Evolutionary conservation across 2,888 invertebrate species (phyloP).

Genomic region (Synergus umbraculus): DNA sequence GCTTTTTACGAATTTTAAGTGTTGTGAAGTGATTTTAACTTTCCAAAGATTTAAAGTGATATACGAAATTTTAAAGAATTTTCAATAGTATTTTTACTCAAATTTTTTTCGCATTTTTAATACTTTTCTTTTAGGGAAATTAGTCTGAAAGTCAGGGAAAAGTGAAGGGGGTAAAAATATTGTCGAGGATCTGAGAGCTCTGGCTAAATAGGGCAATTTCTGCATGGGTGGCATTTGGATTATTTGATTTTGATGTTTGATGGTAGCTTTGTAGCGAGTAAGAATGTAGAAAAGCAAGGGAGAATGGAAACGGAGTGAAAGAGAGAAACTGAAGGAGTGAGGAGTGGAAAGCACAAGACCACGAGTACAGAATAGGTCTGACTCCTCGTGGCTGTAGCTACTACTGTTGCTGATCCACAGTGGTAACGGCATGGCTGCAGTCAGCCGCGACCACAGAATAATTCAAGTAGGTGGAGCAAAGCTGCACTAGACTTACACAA

Average conservation of each 20-base stretch:
- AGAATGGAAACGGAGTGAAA: not conserved
- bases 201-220: too few species aligned
- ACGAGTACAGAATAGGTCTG: not conserved
- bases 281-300: not conserved
- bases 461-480: conserved; percentile 62
- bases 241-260: not conserved
- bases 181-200: too few species aligned
- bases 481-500: conserved; percentile 64
- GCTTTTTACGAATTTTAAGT: too few species aligned
- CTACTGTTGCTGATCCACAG: conserved; percentile 38
- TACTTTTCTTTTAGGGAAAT: too few species aligned
- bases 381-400: not conserved
- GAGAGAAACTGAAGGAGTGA: not conserved
- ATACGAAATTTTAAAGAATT: too few species aligned
- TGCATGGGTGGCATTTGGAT: not conserved
- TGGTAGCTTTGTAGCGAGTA: not conserved
- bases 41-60: too few species aligned
- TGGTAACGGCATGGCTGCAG: conserved; percentile 48
- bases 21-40: too few species aligned
- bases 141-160: too few species aligned
- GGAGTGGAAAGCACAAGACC: not conserved
- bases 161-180: too few species aligned
- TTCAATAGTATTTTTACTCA: too few species aligned
- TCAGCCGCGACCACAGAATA: conserved; percentile 56
- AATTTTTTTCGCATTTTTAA: too few species aligned